phyloP scores from a whole-genome alignment of 2,888 invertebrate species.

The Macaria notata region DNA sequence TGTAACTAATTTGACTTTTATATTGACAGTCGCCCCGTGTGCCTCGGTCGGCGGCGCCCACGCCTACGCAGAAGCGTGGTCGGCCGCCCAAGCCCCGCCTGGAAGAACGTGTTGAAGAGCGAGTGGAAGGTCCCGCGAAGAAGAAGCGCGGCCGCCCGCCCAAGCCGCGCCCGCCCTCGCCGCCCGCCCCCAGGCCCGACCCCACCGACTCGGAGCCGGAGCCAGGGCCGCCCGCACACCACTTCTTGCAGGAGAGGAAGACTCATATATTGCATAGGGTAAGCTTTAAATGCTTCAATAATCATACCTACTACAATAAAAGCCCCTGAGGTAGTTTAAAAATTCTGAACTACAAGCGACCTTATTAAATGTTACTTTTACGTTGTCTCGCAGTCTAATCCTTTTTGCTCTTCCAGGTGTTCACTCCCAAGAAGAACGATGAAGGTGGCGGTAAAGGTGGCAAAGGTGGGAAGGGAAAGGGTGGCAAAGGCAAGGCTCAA shows the following conservation, averaged over 20 bases:
- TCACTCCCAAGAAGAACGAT: constrained; percentile 83
- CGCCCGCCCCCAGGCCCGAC: constrained; percentile 38
- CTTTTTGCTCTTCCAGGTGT: constrained; percentile 53
- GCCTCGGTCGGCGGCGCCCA: constrained; percentile 36
- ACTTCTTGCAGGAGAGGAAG: constrained; percentile 61
- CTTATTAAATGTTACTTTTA: no score
- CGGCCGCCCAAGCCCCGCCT: constrained; percentile 74
- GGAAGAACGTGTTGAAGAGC: no score
- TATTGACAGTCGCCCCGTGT: constrained; percentile 50
- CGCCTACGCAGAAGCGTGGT: constrained; percentile 70
- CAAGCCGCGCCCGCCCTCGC: constrained; percentile 45
- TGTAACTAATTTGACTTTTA: no score
- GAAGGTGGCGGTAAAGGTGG: constrained; percentile 88
- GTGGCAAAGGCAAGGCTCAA: constrained; percentile 87
- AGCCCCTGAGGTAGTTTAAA: no score
- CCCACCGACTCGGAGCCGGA: constrained; percentile 41
- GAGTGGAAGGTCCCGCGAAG: constrained; percentile 65
- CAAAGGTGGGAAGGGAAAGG: constrained; percentile 88
- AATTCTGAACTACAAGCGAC: no score
- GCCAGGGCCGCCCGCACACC: constrained; percentile 50
- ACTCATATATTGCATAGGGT: constrained; percentile 71
- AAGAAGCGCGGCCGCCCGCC: constrained; percentile 71
- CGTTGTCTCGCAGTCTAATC: no score
- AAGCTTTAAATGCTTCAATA: neutral
- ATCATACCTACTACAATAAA: no score